Percentiles rank a stretch among this genome's conserved stretches.
Evolutionary conservation across 1,140 invertebrate genomes (phyloP).

Genomic region (Coenobita brevimanus): DNA sequence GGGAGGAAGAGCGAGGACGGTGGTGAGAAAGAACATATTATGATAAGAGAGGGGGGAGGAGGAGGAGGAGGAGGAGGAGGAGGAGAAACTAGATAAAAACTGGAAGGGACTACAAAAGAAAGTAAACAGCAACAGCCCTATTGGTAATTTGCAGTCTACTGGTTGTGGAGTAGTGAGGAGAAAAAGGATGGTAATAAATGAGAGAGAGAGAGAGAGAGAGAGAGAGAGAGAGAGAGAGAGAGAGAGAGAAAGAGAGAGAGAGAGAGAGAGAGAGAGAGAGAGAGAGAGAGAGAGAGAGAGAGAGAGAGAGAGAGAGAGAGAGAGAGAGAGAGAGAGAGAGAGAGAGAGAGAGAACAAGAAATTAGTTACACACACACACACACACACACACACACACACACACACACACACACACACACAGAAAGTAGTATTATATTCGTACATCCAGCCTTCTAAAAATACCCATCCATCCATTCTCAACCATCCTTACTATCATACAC

Average conservation of each 20-base stretch:
- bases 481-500: too few relatives aligned
- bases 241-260: constrained; percentile 3
- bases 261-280: background rate
- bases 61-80: background rate
- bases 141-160: too few relatives aligned
- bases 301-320: background rate
- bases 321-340: background rate
- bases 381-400: background rate
- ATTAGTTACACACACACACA: background rate
- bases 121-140: too few relatives aligned
- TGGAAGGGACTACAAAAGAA: too few relatives aligned
- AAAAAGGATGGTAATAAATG: too few relatives aligned
- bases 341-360: background rate
- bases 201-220: background rate
- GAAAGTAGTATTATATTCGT: too few relatives aligned
- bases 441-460: too few relatives aligned
- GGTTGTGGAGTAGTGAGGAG: too few relatives aligned
- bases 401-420: background rate
- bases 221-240: background rate
- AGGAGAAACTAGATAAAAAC: background rate
- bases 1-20: background rate
- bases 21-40: background rate
- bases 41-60: background rate
- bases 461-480: too few relatives aligned
- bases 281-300: constrained; percentile 5